Evolutionary conservation across 2,888 invertebrate species (phyloP).

Genomic region (Agrochola circellaris): DNA sequence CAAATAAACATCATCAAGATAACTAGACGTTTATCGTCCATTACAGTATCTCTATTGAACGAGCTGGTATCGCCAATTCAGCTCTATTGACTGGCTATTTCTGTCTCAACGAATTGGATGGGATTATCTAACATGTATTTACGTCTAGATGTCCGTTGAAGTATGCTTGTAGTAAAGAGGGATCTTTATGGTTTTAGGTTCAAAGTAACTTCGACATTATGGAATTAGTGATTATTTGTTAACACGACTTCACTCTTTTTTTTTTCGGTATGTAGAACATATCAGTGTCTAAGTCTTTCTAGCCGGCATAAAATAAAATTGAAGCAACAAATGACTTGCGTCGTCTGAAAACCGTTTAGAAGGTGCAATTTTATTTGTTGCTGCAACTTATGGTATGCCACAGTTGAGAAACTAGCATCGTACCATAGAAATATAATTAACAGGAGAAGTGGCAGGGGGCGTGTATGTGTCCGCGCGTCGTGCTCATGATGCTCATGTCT

Average conservation of each 20-base stretch:
- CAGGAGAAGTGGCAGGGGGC: too few relatives aligned
- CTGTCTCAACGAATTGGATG: conserved; percentile 47
- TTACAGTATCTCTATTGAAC: conserved; percentile 50
- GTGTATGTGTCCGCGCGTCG: too few relatives aligned
- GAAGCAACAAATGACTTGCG: too few relatives aligned
- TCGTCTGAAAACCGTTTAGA: too few relatives aligned
- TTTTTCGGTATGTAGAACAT: background rate
- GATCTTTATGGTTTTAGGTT: conserved; percentile 20
- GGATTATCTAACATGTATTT: conserved; percentile 44
- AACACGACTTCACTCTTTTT: background rate
- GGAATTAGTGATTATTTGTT: background rate
- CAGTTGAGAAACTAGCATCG: too few relatives aligned
- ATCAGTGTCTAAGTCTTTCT: too few relatives aligned
- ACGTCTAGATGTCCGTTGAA: conserved; percentile 12
- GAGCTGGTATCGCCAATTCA: conserved; percentile 48
- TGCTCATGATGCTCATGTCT: too few relatives aligned
- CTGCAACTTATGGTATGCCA: too few relatives aligned
- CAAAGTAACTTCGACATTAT: background rate
- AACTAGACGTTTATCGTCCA: conserved; percentile 51
- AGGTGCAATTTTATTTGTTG: too few relatives aligned
- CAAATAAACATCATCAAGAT: conserved; percentile 52
- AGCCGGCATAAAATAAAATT: too few relatives aligned
- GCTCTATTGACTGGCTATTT: conserved; percentile 54
- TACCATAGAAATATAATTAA: too few relatives aligned
- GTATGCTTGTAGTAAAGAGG: conserved; percentile 25